Evolutionary conservation across 1,140 invertebrate species (phyloP), one percentile per base, ranked within the genome.

Genomic region (Trachymyrmex septentrionalis): DNA sequence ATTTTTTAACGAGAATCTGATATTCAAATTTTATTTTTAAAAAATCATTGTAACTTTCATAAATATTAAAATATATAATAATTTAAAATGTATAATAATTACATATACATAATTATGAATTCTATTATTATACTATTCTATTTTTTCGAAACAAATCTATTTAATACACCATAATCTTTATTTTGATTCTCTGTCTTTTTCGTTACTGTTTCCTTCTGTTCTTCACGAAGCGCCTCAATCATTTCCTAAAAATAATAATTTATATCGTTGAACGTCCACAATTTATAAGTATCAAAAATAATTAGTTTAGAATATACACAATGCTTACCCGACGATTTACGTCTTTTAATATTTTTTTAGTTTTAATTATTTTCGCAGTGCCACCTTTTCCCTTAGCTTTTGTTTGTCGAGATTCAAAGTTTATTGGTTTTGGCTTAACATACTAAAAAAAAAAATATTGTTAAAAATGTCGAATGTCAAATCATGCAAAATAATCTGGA

Each of bases 321-420:
- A 50, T 44, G 38, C 93, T 92, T 93, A 97, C 97, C 94, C 96
- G 97, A 95, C 96, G 96, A 53, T 95, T 96, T 81, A 95, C 90
- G 89, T 97, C 97, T 92, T 97, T 97, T 3, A 98, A 96, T 84
- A 98, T 98, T 92, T 97, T 97, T 92, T 98, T 98, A 85, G 97
- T 97, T 87, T 97, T 96, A 66, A 97, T 96, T 71, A 96, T 95
- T 93, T 97, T 97, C 0, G 96, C 97, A 66, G 97, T 97, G 34
- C 98, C 97, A 86, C 97, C 97, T 92, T 97, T 97, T 69, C 97
- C 97, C 95, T 98, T 98, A 90, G 96, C 96, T 94, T 97, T 98
- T 12, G 94, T 93, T 87, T 96, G 97, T 38, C 97, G 96, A 0
- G 97, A 96, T 88, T 97, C 97, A 80, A 97, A 97, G 81, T 98